These are phyloP conservation scores for Perodicticus potto DNA, from an alignment of 2,797 vertebrate genomes.

Conservation along the genomic window DNA sequence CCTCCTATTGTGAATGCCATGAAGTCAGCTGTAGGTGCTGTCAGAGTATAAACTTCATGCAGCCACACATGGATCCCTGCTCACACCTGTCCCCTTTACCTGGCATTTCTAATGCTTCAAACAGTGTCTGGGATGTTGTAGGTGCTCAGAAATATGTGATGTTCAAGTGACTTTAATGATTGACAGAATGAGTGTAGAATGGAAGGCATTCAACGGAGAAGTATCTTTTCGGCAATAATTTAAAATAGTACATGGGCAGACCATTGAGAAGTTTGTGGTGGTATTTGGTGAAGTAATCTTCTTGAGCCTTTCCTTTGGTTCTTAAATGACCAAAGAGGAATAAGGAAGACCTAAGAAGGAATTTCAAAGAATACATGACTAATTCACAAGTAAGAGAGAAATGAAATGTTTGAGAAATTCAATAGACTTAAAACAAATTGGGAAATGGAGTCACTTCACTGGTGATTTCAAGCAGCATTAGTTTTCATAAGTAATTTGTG, in stretches of 20 bases:
- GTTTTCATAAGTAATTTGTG: not conserved
- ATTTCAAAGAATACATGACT: not conserved
- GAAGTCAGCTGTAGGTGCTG: not conserved
- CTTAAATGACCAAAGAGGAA: not conserved
- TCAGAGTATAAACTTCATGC: accelerated
- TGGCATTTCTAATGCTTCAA: not conserved
- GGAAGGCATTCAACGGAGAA: not conserved
- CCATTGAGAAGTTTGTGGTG: not conserved
- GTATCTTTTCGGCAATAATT: not conserved
- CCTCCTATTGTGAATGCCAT: not conserved
- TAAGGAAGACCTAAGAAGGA: not conserved
- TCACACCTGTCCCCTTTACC: not conserved
- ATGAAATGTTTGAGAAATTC: not conserved
- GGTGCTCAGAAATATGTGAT: not conserved
- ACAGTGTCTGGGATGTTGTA: not conserved
- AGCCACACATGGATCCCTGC: not conserved
- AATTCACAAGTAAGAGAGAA: not conserved
- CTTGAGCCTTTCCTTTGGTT: not conserved
- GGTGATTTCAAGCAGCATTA: not conserved
- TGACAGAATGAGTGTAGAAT: not conserved
- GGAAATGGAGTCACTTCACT: accelerated
- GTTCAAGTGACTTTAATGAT: not conserved
- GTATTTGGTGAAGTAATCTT: no score
- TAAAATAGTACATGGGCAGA: not conserved
- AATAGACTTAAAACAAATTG: not conserved